Percentiles rank a stretch among this genome's conserved stretches.
These are phyloP conservation scores for Marmota flaviventris DNA, from an alignment of 2,113 vertebrate genomes.

Conservation along the genomic window DNA sequence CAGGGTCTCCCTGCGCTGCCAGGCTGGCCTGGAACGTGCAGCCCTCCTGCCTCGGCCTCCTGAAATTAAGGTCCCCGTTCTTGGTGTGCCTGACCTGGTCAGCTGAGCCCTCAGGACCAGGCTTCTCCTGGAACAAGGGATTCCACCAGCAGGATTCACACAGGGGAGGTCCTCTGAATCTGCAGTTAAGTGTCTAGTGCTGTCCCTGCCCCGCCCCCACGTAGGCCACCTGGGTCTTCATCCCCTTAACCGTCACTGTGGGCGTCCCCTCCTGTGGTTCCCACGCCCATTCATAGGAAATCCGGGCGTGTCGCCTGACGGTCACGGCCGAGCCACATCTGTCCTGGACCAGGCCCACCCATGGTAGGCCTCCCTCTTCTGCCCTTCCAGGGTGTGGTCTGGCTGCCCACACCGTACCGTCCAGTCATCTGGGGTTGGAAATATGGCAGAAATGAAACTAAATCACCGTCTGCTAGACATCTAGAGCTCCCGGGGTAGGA, in stretches of 20 bases:
- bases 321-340: too few relatives aligned
- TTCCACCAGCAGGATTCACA: not conserved
- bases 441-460: not conserved
- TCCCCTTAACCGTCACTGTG: not conserved
- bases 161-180: too few relatives aligned
- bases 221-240: not conserved
- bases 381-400: not conserved
- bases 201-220: not conserved
- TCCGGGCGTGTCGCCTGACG: not conserved
- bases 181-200: too few relatives aligned
- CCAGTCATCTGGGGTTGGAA: too few relatives aligned
- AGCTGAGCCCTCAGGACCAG: accelerated
- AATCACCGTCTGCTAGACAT: too few relatives aligned
- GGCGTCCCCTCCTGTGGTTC: too few relatives aligned
- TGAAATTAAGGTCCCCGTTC: not conserved
- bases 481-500: not conserved
- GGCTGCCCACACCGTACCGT: not conserved
- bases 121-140: not conserved
- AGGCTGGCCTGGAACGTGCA: too few relatives aligned
- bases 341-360: not conserved
- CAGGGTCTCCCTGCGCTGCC: too few relatives aligned
- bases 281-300: not conserved
- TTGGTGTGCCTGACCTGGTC: not conserved
- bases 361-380: not conserved
- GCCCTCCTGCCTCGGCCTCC: too few relatives aligned